Evolutionary conservation across 1,140 invertebrate genomes (phyloP).

Genomic region (Drosophila tristis): DNA sequence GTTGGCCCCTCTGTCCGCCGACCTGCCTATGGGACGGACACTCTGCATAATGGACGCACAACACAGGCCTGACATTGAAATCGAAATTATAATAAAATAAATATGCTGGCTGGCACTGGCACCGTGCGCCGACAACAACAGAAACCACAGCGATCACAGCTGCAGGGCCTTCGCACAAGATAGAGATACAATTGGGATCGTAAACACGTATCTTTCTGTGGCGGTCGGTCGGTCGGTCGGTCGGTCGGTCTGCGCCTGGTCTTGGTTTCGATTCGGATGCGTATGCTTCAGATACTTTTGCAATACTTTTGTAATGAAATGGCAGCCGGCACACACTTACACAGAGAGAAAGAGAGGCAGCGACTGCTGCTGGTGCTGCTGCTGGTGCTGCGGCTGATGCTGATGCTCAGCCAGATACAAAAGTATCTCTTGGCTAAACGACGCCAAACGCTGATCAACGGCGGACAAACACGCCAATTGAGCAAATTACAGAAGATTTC

Average conservation of each 20-base stretch:
- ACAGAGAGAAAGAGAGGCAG: conserved; percentile 17
- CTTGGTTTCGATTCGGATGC: conserved; percentile 20
- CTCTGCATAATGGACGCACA: conserved; percentile 72
- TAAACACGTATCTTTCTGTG: conserved; percentile 19
- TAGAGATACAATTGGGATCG: conserved; percentile 34
- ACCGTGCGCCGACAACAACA: background rate
- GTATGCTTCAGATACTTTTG: conserved; percentile 35
- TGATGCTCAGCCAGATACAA: conserved; percentile 12
- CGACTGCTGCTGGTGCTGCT: conserved; percentile 2
- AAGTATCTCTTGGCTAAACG: conserved; percentile 75
- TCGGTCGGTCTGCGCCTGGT: no score
- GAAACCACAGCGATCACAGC: conserved; percentile 45
- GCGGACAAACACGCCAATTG: conserved; percentile 65
- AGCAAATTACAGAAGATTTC: conserved; percentile 80
- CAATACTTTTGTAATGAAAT: conserved; percentile 28
- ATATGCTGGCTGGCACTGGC: conserved; percentile 20
- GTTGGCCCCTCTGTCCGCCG: background rate
- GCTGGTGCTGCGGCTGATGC: background rate
- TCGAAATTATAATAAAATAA: conserved; percentile 39
- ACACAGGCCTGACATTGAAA: conserved; percentile 68
- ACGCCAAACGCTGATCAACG: conserved; percentile 45
- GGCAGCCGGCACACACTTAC: conserved; percentile 44
- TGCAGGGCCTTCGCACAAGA: conserved; percentile 58
- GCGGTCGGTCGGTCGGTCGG: no score
- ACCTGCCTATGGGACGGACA: conserved; percentile 21